phyloP scores from a whole-genome alignment of 2,888 invertebrate genomes.

The Eupeodes latifasciatus region DNA sequence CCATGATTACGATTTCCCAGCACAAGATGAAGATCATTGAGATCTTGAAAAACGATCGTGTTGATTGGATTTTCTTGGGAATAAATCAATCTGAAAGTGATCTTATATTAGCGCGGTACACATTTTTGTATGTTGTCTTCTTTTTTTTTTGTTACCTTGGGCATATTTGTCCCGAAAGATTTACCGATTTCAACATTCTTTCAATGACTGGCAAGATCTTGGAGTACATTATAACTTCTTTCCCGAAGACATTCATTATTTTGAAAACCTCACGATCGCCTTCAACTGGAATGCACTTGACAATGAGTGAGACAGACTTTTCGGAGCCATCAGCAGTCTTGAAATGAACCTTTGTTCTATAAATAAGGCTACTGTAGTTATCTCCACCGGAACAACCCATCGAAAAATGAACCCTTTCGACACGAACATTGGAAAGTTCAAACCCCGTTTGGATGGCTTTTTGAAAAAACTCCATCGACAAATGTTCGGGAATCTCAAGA shows the following conservation, averaged over 20 bases:
- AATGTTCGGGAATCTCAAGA: constrained; percentile 13
- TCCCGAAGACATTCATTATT: constrained; percentile 22
- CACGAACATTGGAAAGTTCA: constrained; percentile 77
- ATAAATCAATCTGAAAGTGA: constrained; percentile 80
- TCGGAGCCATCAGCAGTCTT: background rate
- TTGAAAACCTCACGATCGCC: background rate
- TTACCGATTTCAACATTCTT: background rate
- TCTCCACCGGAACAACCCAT: constrained; percentile 81
- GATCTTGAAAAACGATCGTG: constrained; percentile 83
- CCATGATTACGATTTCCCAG: constrained; percentile 85
- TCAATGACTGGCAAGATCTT: constrained; percentile 10
- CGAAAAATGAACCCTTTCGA: constrained; percentile 80
- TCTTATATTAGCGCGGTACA: too few relatives aligned
- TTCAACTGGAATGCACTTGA: constrained; percentile 42
- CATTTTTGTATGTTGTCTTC: background rate
- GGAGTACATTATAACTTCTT: constrained; percentile 1
- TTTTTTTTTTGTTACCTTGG: background rate
- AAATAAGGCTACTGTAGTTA: constrained; percentile 83
- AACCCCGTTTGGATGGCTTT: constrained; percentile 4
- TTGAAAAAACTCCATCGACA: constrained; percentile 19
- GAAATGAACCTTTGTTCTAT: constrained; percentile 78
- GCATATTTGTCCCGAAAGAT: background rate
- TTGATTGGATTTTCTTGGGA: constrained; percentile 81
- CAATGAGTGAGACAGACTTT: constrained; percentile 30
- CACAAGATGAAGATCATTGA: constrained; percentile 85